Percentiles rank a stretch among this genome's conserved stretches.
These are phyloP conservation scores for Sterna hirundo DNA, from an alignment of 2,113 vertebrate genomes.

Conservation along the genomic window DNA sequence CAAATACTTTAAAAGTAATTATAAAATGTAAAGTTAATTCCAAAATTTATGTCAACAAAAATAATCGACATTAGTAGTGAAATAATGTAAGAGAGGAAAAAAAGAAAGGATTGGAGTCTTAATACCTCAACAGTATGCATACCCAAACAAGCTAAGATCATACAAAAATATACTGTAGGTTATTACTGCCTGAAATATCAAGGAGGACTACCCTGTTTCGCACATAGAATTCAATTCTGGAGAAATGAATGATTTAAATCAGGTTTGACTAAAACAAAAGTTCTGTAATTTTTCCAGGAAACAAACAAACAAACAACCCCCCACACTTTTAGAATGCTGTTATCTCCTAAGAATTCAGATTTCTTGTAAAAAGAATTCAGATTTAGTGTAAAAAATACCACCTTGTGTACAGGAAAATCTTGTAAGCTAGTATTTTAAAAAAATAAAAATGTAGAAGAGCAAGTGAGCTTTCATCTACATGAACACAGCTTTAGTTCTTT, in stretches of 20 bases:
- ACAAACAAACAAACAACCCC: not conserved
- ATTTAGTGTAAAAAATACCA: not conserved
- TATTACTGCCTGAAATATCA: not conserved
- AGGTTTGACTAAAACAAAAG: not conserved
- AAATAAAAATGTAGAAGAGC: not conserved
- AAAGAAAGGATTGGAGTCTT: not conserved
- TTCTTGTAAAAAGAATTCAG: not conserved
- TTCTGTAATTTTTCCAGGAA: not conserved
- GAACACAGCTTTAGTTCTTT: not conserved
- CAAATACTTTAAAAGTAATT: not conserved
- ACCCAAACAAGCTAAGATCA: not conserved
- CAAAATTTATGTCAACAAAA: not conserved
- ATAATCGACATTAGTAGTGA: not conserved
- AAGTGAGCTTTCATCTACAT: not conserved
- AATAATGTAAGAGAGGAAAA: not conserved
- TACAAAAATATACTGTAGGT: not conserved
- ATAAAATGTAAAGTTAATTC: not conserved
- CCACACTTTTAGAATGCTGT: not conserved
- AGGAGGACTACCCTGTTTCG: not conserved
- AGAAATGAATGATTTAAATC: not conserved
- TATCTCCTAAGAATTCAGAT: not conserved
- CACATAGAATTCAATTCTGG: not conserved
- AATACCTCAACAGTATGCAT: not conserved
- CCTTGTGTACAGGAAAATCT: not conserved
- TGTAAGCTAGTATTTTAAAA: not conserved